Evolutionary conservation across 2,888 invertebrate genomes (phyloP).

Genomic region (Entomobrya proxima): DNA sequence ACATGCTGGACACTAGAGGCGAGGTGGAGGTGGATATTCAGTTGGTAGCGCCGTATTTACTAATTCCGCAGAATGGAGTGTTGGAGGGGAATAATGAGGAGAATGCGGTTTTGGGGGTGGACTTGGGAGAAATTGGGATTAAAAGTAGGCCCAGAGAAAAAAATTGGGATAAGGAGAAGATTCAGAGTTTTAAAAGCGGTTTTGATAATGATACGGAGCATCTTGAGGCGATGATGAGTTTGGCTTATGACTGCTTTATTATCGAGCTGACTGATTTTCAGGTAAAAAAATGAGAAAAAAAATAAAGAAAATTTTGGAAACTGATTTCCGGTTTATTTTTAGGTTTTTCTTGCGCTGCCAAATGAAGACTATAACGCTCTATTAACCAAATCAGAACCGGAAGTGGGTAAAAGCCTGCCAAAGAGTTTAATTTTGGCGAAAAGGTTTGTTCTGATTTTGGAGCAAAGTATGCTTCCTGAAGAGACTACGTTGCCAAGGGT

Average conservation of each 20-base stretch:
- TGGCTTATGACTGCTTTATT: constrained; percentile 92
- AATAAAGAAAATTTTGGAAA: constrained; percentile 1
- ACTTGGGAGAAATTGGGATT: constrained; percentile 83
- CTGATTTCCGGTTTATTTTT: constrained; percentile 33
- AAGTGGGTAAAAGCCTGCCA: constrained; percentile 77
- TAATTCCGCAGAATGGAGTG: constrained; percentile 90
- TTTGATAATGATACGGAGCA: constrained; percentile 82
- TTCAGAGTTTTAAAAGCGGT: constrained; percentile 33
- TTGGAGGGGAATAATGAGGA: constrained; percentile 82
- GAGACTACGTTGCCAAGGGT: constrained; percentile 93
- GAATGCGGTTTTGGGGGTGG: constrained; percentile 86
- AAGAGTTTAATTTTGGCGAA: constrained; percentile 87
- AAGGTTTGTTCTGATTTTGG: constrained; percentile 85
- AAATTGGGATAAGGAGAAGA: constrained; percentile 60
- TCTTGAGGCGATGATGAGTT: constrained; percentile 83
- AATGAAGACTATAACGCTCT: constrained; percentile 87
- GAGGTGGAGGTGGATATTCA: constrained; percentile 82
- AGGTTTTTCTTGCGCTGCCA: constrained; percentile 83
- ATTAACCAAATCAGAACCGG: constrained; percentile 80
- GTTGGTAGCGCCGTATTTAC: constrained; percentile 90
- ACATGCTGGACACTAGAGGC: constrained; percentile 85
- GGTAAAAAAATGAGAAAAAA: constrained; percentile 79
- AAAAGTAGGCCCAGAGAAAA: constrained; percentile 71
- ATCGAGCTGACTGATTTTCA: constrained; percentile 89
- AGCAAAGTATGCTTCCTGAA: constrained; percentile 90